phyloP scores from a whole-genome alignment of 2,797 vertebrate species.

The Lateolabrax maculatus region DNA sequence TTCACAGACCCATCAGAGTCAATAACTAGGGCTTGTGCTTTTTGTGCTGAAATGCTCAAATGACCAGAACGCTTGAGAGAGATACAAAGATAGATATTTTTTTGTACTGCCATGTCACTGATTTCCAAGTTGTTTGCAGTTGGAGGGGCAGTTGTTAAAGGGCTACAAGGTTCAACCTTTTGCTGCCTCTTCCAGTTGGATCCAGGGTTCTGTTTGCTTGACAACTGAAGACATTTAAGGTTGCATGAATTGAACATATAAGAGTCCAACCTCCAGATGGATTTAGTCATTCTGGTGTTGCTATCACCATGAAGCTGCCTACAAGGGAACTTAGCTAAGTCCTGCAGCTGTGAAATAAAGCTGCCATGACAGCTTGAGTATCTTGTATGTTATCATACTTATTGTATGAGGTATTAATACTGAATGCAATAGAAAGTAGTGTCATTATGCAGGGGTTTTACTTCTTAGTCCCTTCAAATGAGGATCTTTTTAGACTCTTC shows the following conservation, averaged over 20 bases:
- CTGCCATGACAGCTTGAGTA: slow-evolving; percentile 2
- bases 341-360: slow-evolving; percentile 18
- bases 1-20: slow-evolving; percentile 22
- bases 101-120: neutral
- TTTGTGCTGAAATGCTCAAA: slow-evolving; percentile 19
- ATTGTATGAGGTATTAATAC: slow-evolving; percentile 16
- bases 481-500: slow-evolving; percentile 2
- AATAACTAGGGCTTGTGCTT: slow-evolving; percentile 21
- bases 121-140: slow-evolving; percentile 8
- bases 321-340: neutral
- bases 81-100: neutral
- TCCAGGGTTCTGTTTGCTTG: neutral
- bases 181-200: neutral
- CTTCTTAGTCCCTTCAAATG: neutral
- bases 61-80: neutral
- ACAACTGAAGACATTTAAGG: neutral
- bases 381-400: neutral
- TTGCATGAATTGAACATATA: neutral
- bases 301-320: neutral
- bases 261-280: neutral
- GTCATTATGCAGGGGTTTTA: neutral
- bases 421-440: neutral
- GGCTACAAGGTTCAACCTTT: neutral
- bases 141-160: neutral
- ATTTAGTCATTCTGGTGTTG: neutral